Percentiles rank a stretch among this genome's conserved stretches.
These are phyloP conservation scores for Cygnus buccinator DNA, from an alignment of 2,113 vertebrate species.

Conservation along the genomic window DNA sequence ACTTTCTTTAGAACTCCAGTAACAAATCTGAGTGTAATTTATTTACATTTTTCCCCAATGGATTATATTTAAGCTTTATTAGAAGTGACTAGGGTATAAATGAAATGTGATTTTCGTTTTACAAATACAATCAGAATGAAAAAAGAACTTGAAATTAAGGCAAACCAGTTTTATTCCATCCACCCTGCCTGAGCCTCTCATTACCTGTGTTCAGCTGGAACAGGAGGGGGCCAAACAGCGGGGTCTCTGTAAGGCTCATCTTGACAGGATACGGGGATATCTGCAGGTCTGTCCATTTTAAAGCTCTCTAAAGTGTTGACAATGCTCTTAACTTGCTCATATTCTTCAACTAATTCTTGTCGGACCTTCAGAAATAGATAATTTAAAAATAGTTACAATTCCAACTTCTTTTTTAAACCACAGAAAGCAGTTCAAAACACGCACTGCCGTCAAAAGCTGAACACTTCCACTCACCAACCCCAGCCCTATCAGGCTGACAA, in stretches of 20 bases:
- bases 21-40: neutral
- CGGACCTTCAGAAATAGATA: conserved; percentile 81
- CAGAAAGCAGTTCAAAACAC: neutral
- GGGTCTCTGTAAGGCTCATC: conserved; percentile 88
- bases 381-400: neutral
- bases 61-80: neutral
- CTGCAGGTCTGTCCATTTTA: conserved; percentile 88
- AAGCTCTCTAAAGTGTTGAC: conserved; percentile 92
- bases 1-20: neutral
- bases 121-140: neutral
- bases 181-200: neutral
- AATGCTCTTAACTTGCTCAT: conserved; percentile 93
- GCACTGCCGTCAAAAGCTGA: neutral
- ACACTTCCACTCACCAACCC: neutral
- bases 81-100: neutral
- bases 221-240: conserved; percentile 94
- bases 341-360: conserved; percentile 92
- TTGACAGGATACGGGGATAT: conserved; percentile 81
- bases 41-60: neutral
- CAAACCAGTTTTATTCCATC: neutral
- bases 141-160: neutral
- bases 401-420: neutral
- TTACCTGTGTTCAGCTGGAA: conserved; percentile 95
- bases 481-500: neutral
- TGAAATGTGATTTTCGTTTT: neutral